Conservation (phyloP, 1,140 invertebrate species). For the Macrobrachium nipponense region DNA sequence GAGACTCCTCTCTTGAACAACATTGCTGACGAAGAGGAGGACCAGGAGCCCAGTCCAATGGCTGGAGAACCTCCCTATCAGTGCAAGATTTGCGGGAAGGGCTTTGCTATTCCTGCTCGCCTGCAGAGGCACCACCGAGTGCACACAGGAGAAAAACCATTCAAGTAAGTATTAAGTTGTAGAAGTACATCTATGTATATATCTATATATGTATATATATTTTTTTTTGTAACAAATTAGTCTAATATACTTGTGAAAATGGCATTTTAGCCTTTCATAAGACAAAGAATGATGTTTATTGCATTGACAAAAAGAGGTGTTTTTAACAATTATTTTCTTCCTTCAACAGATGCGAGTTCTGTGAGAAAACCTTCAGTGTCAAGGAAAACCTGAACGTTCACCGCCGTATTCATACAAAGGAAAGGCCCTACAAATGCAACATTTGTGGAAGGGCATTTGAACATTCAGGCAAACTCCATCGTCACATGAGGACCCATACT, state of each 20-base stretch:
- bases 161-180: slow-evolving; percentile 47
- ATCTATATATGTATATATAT: no score
- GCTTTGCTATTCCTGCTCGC: slow-evolving; percentile 80
- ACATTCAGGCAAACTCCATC: slow-evolving; percentile 90
- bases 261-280: no score
- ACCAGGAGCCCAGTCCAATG: no score
- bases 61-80: slow-evolving; percentile 72
- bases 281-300: no score
- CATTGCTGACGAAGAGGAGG: no score
- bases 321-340: not conserved
- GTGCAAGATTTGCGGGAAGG: slow-evolving; percentile 90
- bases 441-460: slow-evolving; percentile 92
- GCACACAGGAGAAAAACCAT: slow-evolving; percentile 82
- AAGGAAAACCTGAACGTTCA: slow-evolving; percentile 93
- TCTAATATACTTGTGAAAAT: no score
- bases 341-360: slow-evolving; percentile 90
- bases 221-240: no score
- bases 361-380: slow-evolving; percentile 90
- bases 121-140: slow-evolving; percentile 91
- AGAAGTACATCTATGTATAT: no score
- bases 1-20: no score
- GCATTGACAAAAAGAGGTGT: no score
- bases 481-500: slow-evolving; percentile 88
- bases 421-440: slow-evolving; percentile 86
- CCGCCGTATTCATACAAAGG: slow-evolving; percentile 89